Conservation (phyloP, 2,888 invertebrate genomes). For the Lepeophtheirus nordmannii region DNA sequence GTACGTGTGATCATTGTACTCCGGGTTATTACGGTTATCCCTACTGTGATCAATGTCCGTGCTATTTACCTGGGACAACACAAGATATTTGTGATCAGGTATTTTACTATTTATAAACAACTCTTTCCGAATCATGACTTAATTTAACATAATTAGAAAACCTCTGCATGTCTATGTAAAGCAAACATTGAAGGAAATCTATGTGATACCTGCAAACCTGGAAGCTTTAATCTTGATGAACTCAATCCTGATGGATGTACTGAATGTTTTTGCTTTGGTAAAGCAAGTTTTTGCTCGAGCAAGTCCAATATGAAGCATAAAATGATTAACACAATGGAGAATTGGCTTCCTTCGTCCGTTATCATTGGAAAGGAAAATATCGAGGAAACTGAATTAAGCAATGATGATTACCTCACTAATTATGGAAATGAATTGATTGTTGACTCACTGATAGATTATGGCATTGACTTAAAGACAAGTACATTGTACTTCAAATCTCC, state of each 20-base stretch:
- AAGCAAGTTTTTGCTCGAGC: conserved; percentile 45
- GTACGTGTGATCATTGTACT: conserved; percentile 71
- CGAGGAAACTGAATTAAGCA: not conserved
- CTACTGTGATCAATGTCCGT: conserved; percentile 65
- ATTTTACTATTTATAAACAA: conserved; percentile 3
- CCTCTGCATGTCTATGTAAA: conserved; percentile 64
- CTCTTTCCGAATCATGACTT: not conserved
- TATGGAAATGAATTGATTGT: conserved; percentile 14
- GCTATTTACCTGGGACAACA: conserved; percentile 64
- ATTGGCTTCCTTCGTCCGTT: conserved; percentile 8
- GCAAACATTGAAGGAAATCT: conserved; percentile 54
- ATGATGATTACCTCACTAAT: conserved; percentile 10
- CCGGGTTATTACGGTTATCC: conserved; percentile 76
- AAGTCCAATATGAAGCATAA: not conserved
- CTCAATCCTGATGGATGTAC: conserved; percentile 79
- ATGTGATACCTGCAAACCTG: conserved; percentile 71
- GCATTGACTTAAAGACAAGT: conserved; percentile 41
- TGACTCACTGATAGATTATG: not conserved
- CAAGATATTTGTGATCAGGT: conserved; percentile 69
- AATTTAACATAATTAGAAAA: conserved; percentile 30
- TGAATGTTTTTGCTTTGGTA: conserved; percentile 92
- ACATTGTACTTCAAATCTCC: conserved; percentile 65
- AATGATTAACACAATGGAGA: conserved; percentile 9
- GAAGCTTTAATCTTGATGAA: conserved; percentile 72
- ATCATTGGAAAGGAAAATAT: not conserved